A percentile compares a stretch with the other conserved stretches of the same genome.
Evolutionary conservation across 1,140 invertebrate species (phyloP).

Genomic region (Stenopsyche tienmushanensis): DNA sequence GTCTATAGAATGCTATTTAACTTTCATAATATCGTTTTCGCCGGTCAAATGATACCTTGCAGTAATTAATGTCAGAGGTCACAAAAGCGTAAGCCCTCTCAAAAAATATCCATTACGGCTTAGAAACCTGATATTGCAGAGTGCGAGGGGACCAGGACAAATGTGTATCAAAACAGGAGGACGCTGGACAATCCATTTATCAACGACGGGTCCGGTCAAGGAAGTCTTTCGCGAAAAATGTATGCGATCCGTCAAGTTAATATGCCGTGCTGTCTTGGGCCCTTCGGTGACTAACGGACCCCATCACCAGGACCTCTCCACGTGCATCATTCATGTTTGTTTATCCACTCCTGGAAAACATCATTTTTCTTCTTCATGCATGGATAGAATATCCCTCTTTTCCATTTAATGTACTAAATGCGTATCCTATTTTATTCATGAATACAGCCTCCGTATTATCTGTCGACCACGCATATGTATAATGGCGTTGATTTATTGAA

Average conservation of each 20-base stretch:
- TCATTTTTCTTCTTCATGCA: constrained; percentile 30
- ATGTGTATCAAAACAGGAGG: neutral
- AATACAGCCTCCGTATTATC: too few species aligned
- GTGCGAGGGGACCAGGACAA: neutral
- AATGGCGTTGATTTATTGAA: too few species aligned
- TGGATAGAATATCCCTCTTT: neutral
- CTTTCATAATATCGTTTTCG: too few species aligned
- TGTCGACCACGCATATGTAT: too few species aligned
- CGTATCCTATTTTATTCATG: neutral
- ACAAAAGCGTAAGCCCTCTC: neutral
- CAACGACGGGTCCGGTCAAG: constrained; percentile 15
- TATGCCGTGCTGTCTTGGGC: constrained; percentile 26
- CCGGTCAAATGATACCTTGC: constrained; percentile 8
- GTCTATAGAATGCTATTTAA: too few species aligned
- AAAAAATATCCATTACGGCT: constrained; percentile 13
- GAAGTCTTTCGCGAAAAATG: constrained; percentile 30
- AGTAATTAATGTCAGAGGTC: constrained; percentile 13
- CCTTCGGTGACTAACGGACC: constrained; percentile 6
- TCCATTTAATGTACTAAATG: neutral
- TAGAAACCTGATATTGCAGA: constrained; percentile 7
- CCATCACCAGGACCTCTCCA: neutral
- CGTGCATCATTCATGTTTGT: constrained; percentile 37
- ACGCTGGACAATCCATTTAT: constrained; percentile 30
- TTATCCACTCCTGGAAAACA: constrained; percentile 17
- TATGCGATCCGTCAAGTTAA: constrained; percentile 39